Evolutionary conservation across 2,113 vertebrate genomes (phyloP).

Genomic region (Rhabdornis inornatus): DNA sequence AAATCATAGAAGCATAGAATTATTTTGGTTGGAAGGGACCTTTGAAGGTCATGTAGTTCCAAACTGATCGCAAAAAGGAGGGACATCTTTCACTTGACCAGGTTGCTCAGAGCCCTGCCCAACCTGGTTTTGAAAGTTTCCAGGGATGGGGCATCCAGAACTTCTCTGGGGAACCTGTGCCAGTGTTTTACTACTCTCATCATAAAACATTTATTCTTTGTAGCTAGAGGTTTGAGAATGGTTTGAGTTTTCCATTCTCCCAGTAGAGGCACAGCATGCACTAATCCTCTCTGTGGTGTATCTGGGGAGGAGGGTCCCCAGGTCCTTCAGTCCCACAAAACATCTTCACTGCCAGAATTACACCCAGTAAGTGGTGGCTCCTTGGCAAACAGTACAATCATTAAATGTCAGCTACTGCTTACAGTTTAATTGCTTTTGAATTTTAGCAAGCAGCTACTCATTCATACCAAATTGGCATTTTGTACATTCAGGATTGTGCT

Average conservation of each 20-base stretch:
- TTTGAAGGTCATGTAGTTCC: not conserved
- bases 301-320: not conserved
- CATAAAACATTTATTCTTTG: not conserved
- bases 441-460: conserved; percentile 33
- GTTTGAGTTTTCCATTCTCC: not conserved
- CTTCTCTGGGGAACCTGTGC: not conserved
- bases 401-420: conserved; percentile 56
- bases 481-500: conserved; percentile 12
- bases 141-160: not conserved
- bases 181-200: not conserved
- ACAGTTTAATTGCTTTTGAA: conserved; percentile 48
- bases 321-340: not conserved
- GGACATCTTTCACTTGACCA: not conserved
- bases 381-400: not conserved
- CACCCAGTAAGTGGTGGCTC: not conserved
- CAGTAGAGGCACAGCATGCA: not conserved
- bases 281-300: not conserved
- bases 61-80: rapidly evolving
- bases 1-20: not conserved
- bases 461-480: conserved; percentile 58
- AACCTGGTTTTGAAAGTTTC: not conserved
- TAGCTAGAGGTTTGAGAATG: not conserved
- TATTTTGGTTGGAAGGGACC: not conserved
- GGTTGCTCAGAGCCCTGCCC: not conserved
- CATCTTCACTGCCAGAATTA: not conserved